Evolutionary conservation across 2,797 vertebrate genomes (phyloP), one percentile per base, ranked within the genome.

Genomic region (Leucoraja ocellata): DNA sequence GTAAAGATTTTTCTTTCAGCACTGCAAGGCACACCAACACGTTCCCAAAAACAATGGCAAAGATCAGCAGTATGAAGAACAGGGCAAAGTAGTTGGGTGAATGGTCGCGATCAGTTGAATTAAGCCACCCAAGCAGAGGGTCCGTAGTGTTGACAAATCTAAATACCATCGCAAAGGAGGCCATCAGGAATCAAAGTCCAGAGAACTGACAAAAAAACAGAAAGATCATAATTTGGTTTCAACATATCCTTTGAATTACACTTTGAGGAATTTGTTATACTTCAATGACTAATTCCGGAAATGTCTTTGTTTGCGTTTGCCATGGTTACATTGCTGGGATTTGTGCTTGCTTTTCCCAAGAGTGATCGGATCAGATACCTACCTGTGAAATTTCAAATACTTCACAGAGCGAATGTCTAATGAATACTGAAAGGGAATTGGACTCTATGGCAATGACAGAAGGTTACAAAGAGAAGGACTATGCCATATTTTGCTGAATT

Each of bases 1-100:
- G 98, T 84, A 99, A 96, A 28, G 97, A 95, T 1, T 97, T 97
- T 46, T 99, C 98, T 94, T 97, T 96, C 95, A 99, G 94, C 95
- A 99, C 98, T 0, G 98, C 98, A 94, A 98, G 93, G 93, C 98
- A 99, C 93, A 99, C 98, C 94, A 99, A 96, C 94, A 98, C 96
- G 0, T 99, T 99, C 73, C 98, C 98, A n/a, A 99, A 99, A 94
- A 99, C 93, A 58, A 99, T 98, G 93, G 96, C 98, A 95, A 99
- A 94, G 95, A 99, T 99, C 94, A 99, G 96, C 23, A 97, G 93
- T 0, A 98, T 98, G 96, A 98, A 98, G 93, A 98, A 95, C 96
- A 99, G 97, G 92, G 98, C 97, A 0, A 98, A 98, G 95, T 98
- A 99, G 96, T 98, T 95, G 0, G 95, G 95, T 0, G 95, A 93